Conservation (phyloP, 1,140 invertebrate species). For the Macrobrachium nipponense region DNA sequence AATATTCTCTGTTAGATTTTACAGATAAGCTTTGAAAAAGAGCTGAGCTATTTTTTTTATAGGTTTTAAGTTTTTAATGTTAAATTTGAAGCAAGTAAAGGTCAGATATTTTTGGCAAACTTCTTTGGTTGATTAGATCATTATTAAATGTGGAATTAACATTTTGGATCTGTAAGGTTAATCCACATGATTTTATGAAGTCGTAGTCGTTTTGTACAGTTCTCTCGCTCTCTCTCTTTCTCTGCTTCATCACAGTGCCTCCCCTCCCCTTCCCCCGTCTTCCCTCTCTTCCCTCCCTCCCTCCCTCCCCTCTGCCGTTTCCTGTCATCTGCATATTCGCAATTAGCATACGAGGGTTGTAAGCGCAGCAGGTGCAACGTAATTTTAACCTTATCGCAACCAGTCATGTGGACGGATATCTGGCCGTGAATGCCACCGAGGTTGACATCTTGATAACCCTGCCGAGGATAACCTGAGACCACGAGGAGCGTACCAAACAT, state of each 20-base stretch:
- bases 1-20: too few relatives aligned
- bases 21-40: too few relatives aligned
- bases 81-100: too few relatives aligned
- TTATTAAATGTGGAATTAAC: too few relatives aligned
- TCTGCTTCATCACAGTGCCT: not conserved
- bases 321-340: conserved; percentile 61
- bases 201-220: not conserved
- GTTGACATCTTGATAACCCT: conserved; percentile 58
- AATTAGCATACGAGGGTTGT: conserved; percentile 57
- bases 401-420: conserved; percentile 27
- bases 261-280: not conserved
- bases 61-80: too few relatives aligned
- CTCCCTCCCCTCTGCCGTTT: conserved; percentile 24
- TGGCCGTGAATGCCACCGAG: not conserved
- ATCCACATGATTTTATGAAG: too few relatives aligned
- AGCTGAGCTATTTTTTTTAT: too few relatives aligned
- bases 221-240: not conserved
- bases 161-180: too few relatives aligned
- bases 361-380: conserved; percentile 29
- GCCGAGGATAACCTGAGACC: conserved; percentile 33
- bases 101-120: too few relatives aligned
- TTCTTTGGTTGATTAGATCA: too few relatives aligned
- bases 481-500: conserved; percentile 27
- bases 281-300: not conserved
- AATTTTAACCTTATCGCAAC: conserved; percentile 36